A percentile compares a stretch with the other conserved stretches of the same genome.
phyloP scores from a whole-genome alignment of 2,113 vertebrate species.

The Machaerirhynchus nigripectus region DNA sequence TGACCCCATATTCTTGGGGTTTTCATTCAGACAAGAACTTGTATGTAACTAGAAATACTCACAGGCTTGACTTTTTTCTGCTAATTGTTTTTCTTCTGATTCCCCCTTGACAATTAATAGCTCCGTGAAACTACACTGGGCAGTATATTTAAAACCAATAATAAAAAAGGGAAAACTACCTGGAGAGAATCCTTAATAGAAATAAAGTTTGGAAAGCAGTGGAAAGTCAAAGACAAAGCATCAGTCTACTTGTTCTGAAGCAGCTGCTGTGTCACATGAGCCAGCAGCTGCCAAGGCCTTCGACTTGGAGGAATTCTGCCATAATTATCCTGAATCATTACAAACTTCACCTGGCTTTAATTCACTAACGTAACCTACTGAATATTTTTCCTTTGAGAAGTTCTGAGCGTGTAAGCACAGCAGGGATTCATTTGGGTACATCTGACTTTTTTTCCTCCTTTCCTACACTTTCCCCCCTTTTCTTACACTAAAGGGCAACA shows the following conservation, averaged over 20 bases:
- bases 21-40: background rate
- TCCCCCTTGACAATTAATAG: background rate
- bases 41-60: background rate
- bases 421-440: background rate
- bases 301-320: background rate
- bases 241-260: background rate
- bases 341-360: slow-evolving; percentile 32
- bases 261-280: background rate
- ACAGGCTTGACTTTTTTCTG: background rate
- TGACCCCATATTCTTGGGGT: background rate
- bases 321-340: slow-evolving; percentile 20
- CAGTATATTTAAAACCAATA: background rate
- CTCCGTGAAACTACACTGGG: background rate
- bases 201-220: background rate
- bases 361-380: background rate
- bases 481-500: background rate
- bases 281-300: background rate
- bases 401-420: background rate
- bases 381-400: background rate
- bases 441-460: background rate
- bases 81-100: background rate
- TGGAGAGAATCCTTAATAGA: background rate
- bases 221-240: background rate
- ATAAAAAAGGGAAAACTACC: background rate
- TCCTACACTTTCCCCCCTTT: background rate